phyloP scores from a whole-genome alignment of 2,888 invertebrate genomes.

The Eilema sororculum region DNA sequence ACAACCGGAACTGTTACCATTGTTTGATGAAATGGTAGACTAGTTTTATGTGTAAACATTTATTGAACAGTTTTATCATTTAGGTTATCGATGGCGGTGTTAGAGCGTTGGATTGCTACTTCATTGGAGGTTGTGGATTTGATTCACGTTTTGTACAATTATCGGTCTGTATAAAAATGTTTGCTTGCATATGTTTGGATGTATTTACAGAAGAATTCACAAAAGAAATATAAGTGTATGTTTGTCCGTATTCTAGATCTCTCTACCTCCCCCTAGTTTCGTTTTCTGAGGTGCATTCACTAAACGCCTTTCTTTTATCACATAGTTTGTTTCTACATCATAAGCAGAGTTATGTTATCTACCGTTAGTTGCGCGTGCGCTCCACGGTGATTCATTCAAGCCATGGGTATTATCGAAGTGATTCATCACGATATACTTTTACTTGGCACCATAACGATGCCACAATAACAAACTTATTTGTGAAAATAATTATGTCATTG shows the following conservation, averaged over 20 bases:
- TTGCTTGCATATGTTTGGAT: too few relatives aligned
- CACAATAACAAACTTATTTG: not conserved
- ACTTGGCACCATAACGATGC: conserved; percentile 35
- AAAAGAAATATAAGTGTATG: not conserved
- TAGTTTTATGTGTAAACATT: not conserved
- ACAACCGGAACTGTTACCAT: conserved; percentile 7
- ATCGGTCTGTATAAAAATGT: not conserved
- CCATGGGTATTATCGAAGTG: not conserved
- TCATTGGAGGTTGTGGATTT: not conserved
- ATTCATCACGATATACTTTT: conserved; percentile 46
- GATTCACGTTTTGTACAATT: not conserved
- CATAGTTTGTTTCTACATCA: not conserved
- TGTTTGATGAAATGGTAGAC: not conserved
- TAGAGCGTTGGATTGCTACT: not conserved
- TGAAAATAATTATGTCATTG: not conserved
- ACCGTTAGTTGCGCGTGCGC: conserved; percentile 12
- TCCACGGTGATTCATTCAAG: conserved; percentile 5
- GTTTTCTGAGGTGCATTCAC: not conserved
- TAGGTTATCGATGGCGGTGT: not conserved
- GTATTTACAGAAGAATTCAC: not conserved
- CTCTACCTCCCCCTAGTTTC: not conserved
- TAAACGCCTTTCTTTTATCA: not conserved
- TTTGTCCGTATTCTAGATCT: not conserved
- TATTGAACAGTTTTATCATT: not conserved
- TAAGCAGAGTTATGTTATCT: conserved; percentile 7